Evolutionary conservation across 2,113 vertebrate species (phyloP).

Genomic region (Rhinogobius similis): DNA sequence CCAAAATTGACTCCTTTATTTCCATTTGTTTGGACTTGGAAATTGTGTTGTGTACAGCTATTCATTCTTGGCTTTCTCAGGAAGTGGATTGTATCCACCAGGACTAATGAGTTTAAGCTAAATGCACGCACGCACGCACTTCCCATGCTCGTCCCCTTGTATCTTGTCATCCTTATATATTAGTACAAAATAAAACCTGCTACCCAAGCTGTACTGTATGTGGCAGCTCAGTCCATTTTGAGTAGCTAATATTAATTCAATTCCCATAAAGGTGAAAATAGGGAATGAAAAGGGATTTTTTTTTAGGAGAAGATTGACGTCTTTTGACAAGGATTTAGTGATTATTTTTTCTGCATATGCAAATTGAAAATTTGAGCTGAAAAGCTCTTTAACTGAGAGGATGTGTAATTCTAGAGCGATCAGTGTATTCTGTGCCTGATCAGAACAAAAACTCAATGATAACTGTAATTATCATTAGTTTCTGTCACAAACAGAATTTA

Average conservation of each 20-base stretch:
- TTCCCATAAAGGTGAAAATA: background rate
- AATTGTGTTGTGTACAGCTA: background rate
- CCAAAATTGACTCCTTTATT: background rate
- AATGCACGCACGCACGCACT: background rate
- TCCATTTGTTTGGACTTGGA: background rate
- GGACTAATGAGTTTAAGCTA: background rate
- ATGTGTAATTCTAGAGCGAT: conserved; percentile 36
- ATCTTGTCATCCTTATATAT: background rate
- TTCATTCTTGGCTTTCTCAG: background rate
- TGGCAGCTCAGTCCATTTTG: background rate
- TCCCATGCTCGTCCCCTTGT: background rate
- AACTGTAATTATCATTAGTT: conserved; percentile 56
- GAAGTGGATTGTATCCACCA: background rate
- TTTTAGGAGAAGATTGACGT: conserved; percentile 26
- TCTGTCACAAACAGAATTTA: conserved; percentile 35
- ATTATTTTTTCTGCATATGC: conserved; percentile 25
- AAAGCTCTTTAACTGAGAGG: conserved; percentile 44
- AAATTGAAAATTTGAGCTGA: conserved; percentile 10
- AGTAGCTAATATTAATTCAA: background rate
- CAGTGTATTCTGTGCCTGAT: conserved; percentile 43
- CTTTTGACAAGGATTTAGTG: conserved; percentile 34
- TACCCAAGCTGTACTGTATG: background rate
- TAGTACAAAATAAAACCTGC: no score
- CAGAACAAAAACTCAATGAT: conserved; percentile 43
- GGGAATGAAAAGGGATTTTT: conserved; percentile 17